These are phyloP conservation scores for Theonella swinhoei DNA, from an alignment of 37 sponge, comb jelly and placozoan genomes.

Conservation along the genomic window DNA sequence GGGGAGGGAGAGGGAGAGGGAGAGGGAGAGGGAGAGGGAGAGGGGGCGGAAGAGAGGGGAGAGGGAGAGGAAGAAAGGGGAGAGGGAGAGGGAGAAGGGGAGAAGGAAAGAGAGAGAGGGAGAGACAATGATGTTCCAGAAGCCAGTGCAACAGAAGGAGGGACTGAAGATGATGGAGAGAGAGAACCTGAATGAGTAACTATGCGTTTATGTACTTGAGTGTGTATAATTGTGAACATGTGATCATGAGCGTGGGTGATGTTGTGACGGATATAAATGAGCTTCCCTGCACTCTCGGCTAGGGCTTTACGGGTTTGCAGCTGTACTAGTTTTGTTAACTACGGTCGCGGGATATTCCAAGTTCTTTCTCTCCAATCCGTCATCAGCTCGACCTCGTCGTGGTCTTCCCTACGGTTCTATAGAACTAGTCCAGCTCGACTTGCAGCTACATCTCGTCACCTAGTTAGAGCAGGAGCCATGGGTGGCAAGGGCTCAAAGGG, in stretches of 20 bases:
- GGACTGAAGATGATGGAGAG: constrained; percentile 6
- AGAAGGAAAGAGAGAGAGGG: background rate
- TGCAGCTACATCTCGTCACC: too few relatives aligned
- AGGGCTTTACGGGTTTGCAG: too few relatives aligned
- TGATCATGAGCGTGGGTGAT: background rate
- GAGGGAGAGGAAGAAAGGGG: background rate
- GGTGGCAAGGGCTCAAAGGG: constrained; percentile 1
- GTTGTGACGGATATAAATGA: background rate
- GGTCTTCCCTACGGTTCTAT: too few relatives aligned
- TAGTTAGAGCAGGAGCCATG: background rate
- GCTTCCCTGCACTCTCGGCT: background rate
- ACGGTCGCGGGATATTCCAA: too few relatives aligned
- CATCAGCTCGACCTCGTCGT: too few relatives aligned
- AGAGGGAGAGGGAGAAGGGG: constrained; percentile 21
- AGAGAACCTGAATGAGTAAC: background rate
- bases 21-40: background rate
- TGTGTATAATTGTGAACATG: background rate
- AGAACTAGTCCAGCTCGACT: too few relatives aligned
- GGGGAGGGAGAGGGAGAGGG: background rate
- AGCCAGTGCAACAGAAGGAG: background rate
- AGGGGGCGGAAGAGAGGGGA: constrained; percentile 9
- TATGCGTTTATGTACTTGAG: background rate
- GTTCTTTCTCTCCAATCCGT: too few relatives aligned
- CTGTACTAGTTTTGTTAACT: too few relatives aligned
- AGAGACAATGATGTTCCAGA: background rate